Percentiles rank a stretch among this genome's conserved stretches.
Evolutionary conservation across 2,888 invertebrate genomes (phyloP).

Genomic region (Drosophila neotestacea): DNA sequence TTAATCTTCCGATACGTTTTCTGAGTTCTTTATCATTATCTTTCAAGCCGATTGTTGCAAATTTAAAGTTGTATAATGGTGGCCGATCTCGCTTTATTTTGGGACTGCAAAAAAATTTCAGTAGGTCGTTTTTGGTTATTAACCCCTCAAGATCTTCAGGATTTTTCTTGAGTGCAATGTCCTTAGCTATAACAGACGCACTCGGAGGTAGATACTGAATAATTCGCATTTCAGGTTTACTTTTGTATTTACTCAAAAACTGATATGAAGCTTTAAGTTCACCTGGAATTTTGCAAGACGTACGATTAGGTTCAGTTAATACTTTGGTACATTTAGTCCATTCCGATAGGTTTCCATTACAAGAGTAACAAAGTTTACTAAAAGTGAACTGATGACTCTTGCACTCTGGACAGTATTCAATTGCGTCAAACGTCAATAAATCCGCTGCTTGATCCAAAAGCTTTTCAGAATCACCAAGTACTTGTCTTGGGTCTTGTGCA

Average conservation of each 20-base stretch:
- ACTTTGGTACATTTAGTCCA: conserved; percentile 95
- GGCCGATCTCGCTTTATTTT: conserved; percentile 89
- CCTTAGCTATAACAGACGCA: conserved; percentile 73
- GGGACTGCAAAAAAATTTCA: conserved; percentile 84
- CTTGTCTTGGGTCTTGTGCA: conserved; percentile 89
- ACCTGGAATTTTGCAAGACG: conserved; percentile 89
- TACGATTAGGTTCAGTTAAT: conserved; percentile 90
- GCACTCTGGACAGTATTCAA: conserved; percentile 92
- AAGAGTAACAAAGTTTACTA: conserved; percentile 92
- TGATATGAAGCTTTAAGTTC: conserved; percentile 86
- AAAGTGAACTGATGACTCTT: conserved; percentile 90
- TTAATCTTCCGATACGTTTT: conserved; percentile 89
- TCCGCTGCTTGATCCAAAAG: conserved; percentile 91
- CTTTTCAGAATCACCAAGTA: conserved; percentile 88
- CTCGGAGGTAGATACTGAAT: conserved; percentile 87
- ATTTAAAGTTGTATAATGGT: conserved; percentile 91
- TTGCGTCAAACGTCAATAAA: conserved; percentile 94
- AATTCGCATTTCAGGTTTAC: conserved; percentile 87
- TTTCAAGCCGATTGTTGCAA: conserved; percentile 89
- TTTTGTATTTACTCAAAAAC: conserved; percentile 88
- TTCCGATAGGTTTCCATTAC: conserved; percentile 90
- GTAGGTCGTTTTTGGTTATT: conserved; percentile 39
- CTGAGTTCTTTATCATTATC: conserved; percentile 88
- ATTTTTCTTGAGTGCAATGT: conserved; percentile 59
- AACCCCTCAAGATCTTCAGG: conserved; percentile 83